phyloP scores from a whole-genome alignment of 2,113 vertebrate species.

The Sisor rabdophorus region DNA sequence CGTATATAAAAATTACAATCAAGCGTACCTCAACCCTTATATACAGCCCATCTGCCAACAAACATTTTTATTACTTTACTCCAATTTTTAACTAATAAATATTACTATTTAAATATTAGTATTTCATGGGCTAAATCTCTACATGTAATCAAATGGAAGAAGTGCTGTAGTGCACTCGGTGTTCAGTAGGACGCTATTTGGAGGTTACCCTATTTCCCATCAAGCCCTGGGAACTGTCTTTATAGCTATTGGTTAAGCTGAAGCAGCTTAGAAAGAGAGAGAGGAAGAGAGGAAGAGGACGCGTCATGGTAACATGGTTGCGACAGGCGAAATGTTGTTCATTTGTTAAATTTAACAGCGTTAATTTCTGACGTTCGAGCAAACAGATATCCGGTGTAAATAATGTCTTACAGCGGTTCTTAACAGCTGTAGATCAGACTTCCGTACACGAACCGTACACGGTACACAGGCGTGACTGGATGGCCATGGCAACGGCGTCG shows the following conservation, averaged over 20 bases:
- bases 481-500: constrained; percentile 86
- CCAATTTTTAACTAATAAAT: too few relatives aligned
- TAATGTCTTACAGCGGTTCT: background rate
- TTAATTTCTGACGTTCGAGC: background rate
- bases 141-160: background rate
- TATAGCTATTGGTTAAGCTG: constrained; percentile 1
- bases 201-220: constrained; percentile 8
- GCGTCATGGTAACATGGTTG: background rate
- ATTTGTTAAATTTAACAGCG: background rate
- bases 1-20: too few relatives aligned
- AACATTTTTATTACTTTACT: too few relatives aligned
- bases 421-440: background rate
- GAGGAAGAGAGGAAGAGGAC: background rate
- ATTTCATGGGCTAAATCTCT: background rate
- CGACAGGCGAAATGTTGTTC: too few relatives aligned
- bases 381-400: too few relatives aligned
- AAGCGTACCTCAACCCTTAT: too few relatives aligned
- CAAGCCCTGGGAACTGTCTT: background rate
- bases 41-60: too few relatives aligned
- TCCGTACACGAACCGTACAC: background rate
- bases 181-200: background rate
- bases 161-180: background rate
- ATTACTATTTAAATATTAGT: background rate
- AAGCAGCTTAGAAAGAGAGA: background rate
- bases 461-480: background rate